Percentiles rank a stretch among this genome's conserved stretches.
phyloP scores from a whole-genome alignment of 2,888 invertebrate species.

The Orgyia antiqua region DNA sequence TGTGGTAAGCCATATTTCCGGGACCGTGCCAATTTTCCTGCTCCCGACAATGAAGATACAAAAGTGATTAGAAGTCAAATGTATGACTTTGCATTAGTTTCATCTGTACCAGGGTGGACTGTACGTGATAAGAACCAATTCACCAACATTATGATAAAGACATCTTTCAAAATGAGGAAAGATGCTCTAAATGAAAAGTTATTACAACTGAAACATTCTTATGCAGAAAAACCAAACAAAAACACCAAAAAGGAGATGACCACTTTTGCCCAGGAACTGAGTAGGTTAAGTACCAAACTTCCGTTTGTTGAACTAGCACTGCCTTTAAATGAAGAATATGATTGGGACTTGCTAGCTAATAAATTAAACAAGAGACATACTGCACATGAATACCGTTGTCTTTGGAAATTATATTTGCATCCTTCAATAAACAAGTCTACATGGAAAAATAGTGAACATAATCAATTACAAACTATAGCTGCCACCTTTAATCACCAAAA shows the following conservation, averaged over 20 bases:
- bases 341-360: conserved; percentile 78
- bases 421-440: conserved; percentile 79
- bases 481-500: conserved; percentile 67
- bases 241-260: conserved; percentile 24
- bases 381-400: conserved; percentile 80
- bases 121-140: conserved; percentile 76
- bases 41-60: conserved; percentile 80
- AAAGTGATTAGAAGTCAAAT: conserved; percentile 49
- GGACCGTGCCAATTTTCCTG: conserved; percentile 69
- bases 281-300: conserved; percentile 27
- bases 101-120: conserved; percentile 74
- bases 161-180: conserved; percentile 37
- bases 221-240: not conserved
- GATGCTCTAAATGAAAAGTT: conserved; percentile 36
- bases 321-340: conserved; percentile 64
- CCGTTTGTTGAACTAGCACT: conserved; percentile 43
- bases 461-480: conserved; percentile 40
- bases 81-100: conserved; percentile 65
- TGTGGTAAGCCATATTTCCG: conserved; percentile 84
- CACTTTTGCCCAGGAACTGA: conserved; percentile 30
- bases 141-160: conserved; percentile 61
- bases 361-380: conserved; percentile 76
- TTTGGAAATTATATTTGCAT: conserved; percentile 85
- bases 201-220: conserved; percentile 23
- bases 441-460: conserved; percentile 52